Evolutionary conservation across 30 jellyfish, hydroid and myxozoan species (phyloP).

Genomic region (Calvadosia cruxmelitensis): DNA sequence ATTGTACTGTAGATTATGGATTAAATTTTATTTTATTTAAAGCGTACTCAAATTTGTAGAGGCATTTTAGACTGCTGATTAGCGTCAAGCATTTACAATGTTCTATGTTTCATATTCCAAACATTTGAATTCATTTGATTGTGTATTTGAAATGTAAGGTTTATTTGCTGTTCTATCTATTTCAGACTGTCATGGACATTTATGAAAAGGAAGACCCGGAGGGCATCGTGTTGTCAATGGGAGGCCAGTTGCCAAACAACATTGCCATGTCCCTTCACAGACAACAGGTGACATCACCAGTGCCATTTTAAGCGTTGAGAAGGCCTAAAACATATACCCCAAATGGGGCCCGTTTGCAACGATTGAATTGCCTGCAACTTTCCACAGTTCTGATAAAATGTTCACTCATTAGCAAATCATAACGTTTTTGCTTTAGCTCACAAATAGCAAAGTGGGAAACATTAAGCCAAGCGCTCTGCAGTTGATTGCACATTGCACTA

Average conservation of each 20-base stretch:
- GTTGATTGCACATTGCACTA: no score
- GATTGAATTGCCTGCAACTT: no score
- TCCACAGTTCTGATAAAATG: no score
- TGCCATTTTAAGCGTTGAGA: no score
- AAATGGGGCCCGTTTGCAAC: no score
- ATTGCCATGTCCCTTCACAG: conserved; percentile 94
- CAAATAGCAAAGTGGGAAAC: no score
- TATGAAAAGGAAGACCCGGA: conserved; percentile 70
- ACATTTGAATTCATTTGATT: neutral
- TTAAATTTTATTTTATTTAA: neutral
- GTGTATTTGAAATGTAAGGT: neutral
- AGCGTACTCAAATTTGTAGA: neutral
- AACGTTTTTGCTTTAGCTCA: no score
- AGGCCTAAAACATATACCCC: neutral
- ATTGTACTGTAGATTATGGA: no score
- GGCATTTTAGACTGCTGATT: neutral
- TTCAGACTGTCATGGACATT: conserved; percentile 88
- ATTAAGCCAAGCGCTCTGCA: no score
- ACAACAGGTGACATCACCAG: conserved; percentile 38
- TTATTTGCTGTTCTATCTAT: neutral
- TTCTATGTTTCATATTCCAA: neutral
- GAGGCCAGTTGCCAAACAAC: conserved; percentile 96
- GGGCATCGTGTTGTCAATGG: conserved; percentile 91
- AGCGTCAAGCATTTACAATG: neutral
- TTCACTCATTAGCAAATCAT: no score